Percentiles rank a stretch among this genome's conserved stretches.
phyloP scores from a whole-genome alignment of 2,888 invertebrate genomes.

The Penaeus monodon region DNA sequence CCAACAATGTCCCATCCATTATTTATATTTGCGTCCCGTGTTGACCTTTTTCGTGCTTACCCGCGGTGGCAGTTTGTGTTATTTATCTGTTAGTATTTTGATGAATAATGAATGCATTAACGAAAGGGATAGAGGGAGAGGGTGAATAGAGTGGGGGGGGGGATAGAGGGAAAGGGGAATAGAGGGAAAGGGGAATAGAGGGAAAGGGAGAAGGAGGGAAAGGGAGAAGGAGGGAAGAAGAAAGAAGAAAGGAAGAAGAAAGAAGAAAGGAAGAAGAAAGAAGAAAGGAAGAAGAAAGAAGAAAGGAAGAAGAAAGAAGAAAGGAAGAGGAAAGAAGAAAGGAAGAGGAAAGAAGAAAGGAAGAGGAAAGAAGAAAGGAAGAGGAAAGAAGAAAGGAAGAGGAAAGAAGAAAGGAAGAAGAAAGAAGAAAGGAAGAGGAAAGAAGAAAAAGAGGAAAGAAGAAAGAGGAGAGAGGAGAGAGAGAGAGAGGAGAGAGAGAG shows the following conservation, averaged over 20 bases:
- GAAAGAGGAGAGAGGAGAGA: not conserved
- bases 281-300: not conserved
- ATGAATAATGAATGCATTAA: not conserved
- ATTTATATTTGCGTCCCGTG: too few relatives aligned
- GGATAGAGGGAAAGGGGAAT: not conserved
- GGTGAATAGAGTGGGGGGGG: not conserved
- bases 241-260: not conserved
- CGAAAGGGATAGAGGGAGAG: not conserved
- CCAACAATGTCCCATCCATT: too few relatives aligned
- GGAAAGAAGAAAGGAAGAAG: not conserved
- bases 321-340: not conserved
- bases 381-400: not conserved
- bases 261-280: not conserved
- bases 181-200: not conserved
- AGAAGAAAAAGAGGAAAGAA: not conserved
- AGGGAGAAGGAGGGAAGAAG: not conserved
- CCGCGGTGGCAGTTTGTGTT: too few relatives aligned
- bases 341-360: not conserved
- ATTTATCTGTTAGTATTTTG: too few relatives aligned
- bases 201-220: not conserved
- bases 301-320: not conserved
- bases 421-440: not conserved
- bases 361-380: not conserved
- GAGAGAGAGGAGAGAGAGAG: too few relatives aligned
- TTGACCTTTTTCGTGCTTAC: too few relatives aligned